A percentile compares a stretch with the other conserved stretches of the same genome.
phyloP scores from a whole-genome alignment of 2,113 vertebrate species.

The Excalfactoria chinensis region DNA sequence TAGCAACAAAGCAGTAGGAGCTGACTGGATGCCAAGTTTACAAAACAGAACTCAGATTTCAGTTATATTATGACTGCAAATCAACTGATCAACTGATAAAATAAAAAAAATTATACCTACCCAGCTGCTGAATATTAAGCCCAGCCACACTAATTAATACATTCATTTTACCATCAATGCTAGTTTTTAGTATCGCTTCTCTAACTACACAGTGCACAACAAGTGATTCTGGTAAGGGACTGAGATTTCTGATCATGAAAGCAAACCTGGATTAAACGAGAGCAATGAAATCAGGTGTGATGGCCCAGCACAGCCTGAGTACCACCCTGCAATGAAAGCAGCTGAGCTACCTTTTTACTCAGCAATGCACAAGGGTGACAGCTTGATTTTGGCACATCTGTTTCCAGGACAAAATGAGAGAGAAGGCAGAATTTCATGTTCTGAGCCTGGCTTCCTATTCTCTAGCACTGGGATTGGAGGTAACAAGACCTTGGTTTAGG shows the following conservation, averaged over 20 bases:
- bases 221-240: accelerated
- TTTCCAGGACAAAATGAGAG: neutral
- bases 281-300: neutral
- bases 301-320: neutral
- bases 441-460: neutral
- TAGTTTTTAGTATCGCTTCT: neutral
- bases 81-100: too few relatives aligned
- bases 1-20: neutral
- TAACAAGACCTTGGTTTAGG: neutral
- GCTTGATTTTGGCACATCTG: neutral
- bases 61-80: neutral
- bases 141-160: neutral
- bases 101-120: too few relatives aligned
- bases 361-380: neutral
- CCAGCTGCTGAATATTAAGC: neutral
- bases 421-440: neutral
- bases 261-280: neutral
- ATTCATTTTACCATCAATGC: neutral
- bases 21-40: neutral
- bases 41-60: neutral
- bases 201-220: neutral
- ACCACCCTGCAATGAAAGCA: accelerated
- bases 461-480: neutral
- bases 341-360: neutral
- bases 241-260: neutral